These are phyloP conservation scores for Delia radicum DNA, from an alignment of 1,140 invertebrate species.

Conservation along the genomic window DNA sequence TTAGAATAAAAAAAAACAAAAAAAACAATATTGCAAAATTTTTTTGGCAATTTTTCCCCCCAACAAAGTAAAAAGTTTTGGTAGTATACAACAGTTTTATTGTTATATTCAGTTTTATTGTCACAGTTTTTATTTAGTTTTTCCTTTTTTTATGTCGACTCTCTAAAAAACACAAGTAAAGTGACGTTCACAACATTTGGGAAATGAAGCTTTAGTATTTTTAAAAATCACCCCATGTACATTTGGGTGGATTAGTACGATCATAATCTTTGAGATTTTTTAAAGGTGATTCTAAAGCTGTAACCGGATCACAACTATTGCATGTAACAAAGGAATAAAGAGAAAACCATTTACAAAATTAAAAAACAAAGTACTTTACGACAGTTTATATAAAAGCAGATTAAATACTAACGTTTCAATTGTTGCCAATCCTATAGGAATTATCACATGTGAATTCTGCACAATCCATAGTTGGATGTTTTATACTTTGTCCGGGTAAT, in stretches of 20 bases:
- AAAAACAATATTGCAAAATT: no score
- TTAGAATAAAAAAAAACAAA: no score
- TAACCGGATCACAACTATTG: slow-evolving; percentile 24
- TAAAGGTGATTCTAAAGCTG: slow-evolving; percentile 17
- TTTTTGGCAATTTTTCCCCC: no score
- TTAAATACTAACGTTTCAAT: slow-evolving; percentile 20
- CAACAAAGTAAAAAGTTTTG: no score
- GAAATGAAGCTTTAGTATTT: neutral
- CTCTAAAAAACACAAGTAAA: slow-evolving; percentile 10
- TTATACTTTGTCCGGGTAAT: slow-evolving; percentile 14
- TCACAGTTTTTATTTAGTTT: neutral
- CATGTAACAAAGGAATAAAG: neutral
- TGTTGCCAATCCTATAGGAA: slow-evolving; percentile 20
- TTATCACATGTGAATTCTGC: slow-evolving; percentile 25
- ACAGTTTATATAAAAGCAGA: neutral
- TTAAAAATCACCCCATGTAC: slow-evolving; percentile 24
- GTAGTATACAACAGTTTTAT: neutral
- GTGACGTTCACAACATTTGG: slow-evolving; percentile 26
- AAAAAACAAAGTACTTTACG: neutral
- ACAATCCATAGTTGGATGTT: slow-evolving; percentile 24
- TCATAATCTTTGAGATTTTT: slow-evolving; percentile 18
- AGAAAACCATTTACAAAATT: neutral
- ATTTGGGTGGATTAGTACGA: slow-evolving; percentile 4
- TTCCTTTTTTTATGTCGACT: neutral
- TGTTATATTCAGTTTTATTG: neutral